Conservation (phyloP, 1,140 invertebrate species). For the Cepaea nemoralis region DNA sequence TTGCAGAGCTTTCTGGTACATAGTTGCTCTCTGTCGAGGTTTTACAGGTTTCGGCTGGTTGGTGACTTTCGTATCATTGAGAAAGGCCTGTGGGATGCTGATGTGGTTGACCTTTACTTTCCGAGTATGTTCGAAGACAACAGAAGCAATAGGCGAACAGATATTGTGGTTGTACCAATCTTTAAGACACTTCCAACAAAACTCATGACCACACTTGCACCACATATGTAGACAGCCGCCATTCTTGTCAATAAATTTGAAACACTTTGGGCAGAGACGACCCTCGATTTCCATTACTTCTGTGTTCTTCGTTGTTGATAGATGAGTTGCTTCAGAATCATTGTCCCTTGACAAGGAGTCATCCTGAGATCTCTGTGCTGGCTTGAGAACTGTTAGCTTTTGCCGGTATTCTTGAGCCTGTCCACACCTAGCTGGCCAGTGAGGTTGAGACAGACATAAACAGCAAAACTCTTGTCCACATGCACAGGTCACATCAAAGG, state of each 20-base stretch:
- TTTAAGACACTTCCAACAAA: constrained; percentile 42
- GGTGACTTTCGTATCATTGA: background rate
- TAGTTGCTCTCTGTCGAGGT: background rate
- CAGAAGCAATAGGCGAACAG: background rate
- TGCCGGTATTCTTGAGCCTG: constrained; percentile 40
- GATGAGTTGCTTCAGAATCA: background rate
- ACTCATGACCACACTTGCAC: constrained; percentile 34
- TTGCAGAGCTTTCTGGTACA: constrained; percentile 27
- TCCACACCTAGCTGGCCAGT: constrained; percentile 58
- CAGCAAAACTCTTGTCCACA: constrained; percentile 56
- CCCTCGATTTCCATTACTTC: constrained; percentile 23
- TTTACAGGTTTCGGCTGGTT: background rate
- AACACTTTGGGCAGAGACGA: constrained; percentile 38
- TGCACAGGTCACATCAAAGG: constrained; percentile 42
- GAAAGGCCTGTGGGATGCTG: too few species aligned
- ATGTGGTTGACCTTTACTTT: background rate
- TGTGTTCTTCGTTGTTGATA: background rate
- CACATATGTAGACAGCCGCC: constrained; percentile 42
- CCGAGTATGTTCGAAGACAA: background rate
- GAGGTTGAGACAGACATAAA: constrained; percentile 48
- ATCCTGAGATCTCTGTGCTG: background rate
- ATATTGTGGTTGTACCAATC: background rate
- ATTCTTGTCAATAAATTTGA: constrained; percentile 40
- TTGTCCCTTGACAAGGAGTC: background rate
- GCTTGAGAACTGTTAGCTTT: constrained; percentile 22